Evolutionary conservation across 2,888 invertebrate species (phyloP), one percentile per base, ranked within the genome.

Genomic region (Zele albiditarsus): DNA sequence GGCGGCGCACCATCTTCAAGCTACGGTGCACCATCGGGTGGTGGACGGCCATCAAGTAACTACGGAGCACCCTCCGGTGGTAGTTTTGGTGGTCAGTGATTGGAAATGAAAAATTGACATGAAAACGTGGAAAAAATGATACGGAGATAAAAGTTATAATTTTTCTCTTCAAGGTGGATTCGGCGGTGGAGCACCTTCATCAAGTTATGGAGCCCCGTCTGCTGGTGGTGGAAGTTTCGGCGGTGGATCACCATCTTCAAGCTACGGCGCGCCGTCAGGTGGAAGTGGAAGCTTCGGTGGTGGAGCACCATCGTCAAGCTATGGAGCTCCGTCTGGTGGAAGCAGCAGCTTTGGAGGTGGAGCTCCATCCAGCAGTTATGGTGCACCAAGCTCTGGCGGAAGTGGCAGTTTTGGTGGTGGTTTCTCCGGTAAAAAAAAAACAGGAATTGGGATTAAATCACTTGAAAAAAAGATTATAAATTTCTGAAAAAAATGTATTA

Each of bases 361-460:
- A 20, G 81, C 84, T 86, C 86, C 82, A 28, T 86, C 86, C 25
- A 83, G 87, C 0, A 81, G 82, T 33, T 89, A 90, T 74, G 89
- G 89, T 28, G 90, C 90, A 20, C 90, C 90, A 20, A 83, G 90
- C 27, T 77, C 77, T 46, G 83, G 84, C 25, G 81, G 83, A 28
- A 78, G 80, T n/a, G 82, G 80, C 14, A 91, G 93, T 86, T 90
- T 90, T 83, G 49, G 83, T 78, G 80, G 84, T 81, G 88, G 92
- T 82, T 94, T 94, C 88, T 93, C 49, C 20, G 53, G 53, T 68
- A 28, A 12, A 8, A 3, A 38, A n/a, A 46, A 63, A 42, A n/a
- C 16, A 46, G n/a, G n/a, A 53, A 53, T 2, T 53, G 3, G 1
- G 2, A 8, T 25, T 31, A 6, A 6, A 8, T 72, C 33, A 16